Evolutionary conservation across 2,113 vertebrate species (phyloP).

Genomic region (Eurystomus gularis): DNA sequence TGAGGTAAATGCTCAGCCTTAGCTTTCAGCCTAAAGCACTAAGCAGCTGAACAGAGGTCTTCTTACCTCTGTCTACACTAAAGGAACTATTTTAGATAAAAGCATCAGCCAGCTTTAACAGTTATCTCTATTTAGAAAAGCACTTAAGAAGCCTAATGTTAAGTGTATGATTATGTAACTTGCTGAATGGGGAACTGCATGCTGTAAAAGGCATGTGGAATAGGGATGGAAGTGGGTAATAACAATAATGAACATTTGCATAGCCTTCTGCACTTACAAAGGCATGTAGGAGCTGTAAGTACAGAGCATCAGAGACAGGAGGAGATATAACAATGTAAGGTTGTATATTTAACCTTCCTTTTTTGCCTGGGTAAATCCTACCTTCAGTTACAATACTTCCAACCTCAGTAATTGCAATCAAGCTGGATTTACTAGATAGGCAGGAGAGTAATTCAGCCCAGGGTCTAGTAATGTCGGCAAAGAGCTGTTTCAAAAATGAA

Average conservation of each 20-base stretch:
- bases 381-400: background rate
- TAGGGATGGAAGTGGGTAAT: slow-evolving; percentile 23
- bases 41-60: background rate
- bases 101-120: background rate
- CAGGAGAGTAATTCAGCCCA: background rate
- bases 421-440: background rate
- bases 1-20: background rate
- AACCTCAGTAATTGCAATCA: background rate
- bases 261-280: background rate
- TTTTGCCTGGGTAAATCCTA: background rate
- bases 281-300: background rate
- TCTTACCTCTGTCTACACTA: background rate
- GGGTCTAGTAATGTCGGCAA: background rate
- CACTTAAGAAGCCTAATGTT: background rate
- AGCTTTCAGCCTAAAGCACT: background rate
- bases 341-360: background rate
- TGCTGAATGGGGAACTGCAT: background rate
- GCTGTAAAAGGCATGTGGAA: background rate
- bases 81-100: background rate
- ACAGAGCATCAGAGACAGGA: background rate
- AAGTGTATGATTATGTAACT: background rate
- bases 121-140: background rate
- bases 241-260: slow-evolving; percentile 26
- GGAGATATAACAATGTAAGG: background rate
- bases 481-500: slow-evolving; percentile 19